These are phyloP conservation scores for Hippocampus kuda DNA, from an alignment of 2,797 vertebrate species.

Conservation along the genomic window DNA sequence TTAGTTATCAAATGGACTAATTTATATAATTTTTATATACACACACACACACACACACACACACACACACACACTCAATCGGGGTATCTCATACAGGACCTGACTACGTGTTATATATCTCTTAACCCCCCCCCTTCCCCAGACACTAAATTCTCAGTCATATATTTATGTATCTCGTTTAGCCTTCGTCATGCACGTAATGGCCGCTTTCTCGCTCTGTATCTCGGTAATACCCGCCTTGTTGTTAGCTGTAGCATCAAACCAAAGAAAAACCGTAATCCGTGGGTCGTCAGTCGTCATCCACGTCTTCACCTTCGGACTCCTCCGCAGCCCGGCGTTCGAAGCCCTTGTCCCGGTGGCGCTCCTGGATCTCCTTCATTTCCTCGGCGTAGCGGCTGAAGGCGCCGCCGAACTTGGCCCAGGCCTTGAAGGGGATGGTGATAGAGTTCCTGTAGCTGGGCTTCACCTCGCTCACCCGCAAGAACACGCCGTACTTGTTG, in stretches of 20 bases:
- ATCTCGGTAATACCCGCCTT: constrained; percentile 46
- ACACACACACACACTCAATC: constrained; percentile 22
- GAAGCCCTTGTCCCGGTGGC: constrained; percentile 87
- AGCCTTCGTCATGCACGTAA: constrained; percentile 65
- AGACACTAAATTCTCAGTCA: constrained; percentile 67
- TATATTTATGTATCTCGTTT: constrained; percentile 50
- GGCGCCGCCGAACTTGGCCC: constrained; percentile 91
- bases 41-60: not conserved
- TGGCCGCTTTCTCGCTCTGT: constrained; percentile 39
- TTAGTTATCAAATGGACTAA: constrained; percentile 2
- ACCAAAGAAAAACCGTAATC: not conserved
- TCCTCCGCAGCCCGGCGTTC: constrained; percentile 77
- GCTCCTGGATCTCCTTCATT: constrained; percentile 95
- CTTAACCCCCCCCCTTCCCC: constrained; percentile 56
- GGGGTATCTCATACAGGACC: constrained; percentile 53
- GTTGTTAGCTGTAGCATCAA: constrained; percentile 43
- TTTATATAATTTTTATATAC: not conserved
- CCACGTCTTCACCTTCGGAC: constrained; percentile 87
- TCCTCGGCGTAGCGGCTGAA: constrained; percentile 94
- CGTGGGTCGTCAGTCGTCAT: constrained; percentile 78
- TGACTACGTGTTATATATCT: constrained; percentile 56
- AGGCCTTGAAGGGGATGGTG: constrained; percentile 92
- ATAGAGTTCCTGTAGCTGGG: constrained; percentile 96
- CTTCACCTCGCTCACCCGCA: constrained; percentile 94
- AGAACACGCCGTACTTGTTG: constrained; percentile 96